Conservation (phyloP, 2,113 vertebrate species). For the Hystrix brachyura region DNA sequence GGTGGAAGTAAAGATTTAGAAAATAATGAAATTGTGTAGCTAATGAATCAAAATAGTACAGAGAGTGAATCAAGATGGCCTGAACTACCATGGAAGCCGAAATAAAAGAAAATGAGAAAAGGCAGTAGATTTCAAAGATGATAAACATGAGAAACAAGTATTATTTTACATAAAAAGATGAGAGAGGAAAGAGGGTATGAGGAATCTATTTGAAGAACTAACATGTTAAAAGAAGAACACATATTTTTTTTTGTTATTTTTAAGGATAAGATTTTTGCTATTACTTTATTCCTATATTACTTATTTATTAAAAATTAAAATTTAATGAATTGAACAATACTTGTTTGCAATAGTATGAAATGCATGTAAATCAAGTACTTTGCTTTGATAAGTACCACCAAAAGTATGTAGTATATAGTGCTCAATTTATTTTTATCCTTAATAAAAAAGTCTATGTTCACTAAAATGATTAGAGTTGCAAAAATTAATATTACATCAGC, state of each 20-base stretch:
- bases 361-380: neutral
- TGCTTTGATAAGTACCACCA: neutral
- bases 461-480: neutral
- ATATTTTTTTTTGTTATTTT: neutral
- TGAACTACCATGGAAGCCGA: neutral
- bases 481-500: neutral
- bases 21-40: slow-evolving; percentile 7
- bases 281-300: neutral
- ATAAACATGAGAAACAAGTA: neutral
- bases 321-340: neutral
- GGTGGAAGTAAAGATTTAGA: neutral
- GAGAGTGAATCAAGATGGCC: neutral
- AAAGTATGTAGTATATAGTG: neutral
- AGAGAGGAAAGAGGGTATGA: neutral
- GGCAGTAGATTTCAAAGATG: neutral
- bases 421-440: neutral
- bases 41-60: neutral
- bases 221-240: neutral
- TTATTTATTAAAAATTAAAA: neutral
- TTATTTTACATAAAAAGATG: neutral
- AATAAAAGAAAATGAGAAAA: neutral
- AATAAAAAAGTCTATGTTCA: neutral
- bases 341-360: neutral
- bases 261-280: neutral
- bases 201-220: neutral